Base-by-base conservation (phyloP, 2,113 vertebrate genomes). In the Psilopsiagon aymara region DNA sequence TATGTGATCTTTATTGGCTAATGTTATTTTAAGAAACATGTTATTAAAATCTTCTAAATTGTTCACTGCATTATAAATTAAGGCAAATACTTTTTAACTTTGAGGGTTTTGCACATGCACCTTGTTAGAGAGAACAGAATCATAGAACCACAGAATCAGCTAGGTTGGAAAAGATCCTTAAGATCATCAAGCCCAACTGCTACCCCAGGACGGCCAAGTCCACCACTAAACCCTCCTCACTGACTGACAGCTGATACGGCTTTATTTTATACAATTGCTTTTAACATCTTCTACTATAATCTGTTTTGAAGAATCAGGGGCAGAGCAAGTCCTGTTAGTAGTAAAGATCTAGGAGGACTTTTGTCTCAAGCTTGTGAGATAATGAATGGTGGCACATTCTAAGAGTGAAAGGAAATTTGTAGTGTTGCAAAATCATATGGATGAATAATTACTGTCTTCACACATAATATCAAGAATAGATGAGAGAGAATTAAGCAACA, bases 391-490 rank as follows among this genome's bases (percentile, higher is more conserved):
- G 75, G n/a, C 83, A 46, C n/a, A 39, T 85, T 91, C 75, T 81
- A 15, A 35, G 87, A 82, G 47, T 57, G 76, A 88, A 52, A 94
- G 52, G 53, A 94, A 76, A 77, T 70, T 33, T 46, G 76, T 47
- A 78, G 31, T 44, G 20, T 62, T 78, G 75, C 52, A 60, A 63
- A 88, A 91, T 69, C 7, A 1, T 86, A 84, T 35, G 74, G 29
- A 69, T 88, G 41, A 92, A 66, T 83, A 88, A 80, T 89, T 95
- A 79, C 92, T 96, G 86, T 49, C 88, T 57, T 66, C 18, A 69
- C 37, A 53, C 29, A 15, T 74, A 66, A 62, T 49, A 51, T 47
- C 69, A 82, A 47, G 83, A 76, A 16, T 10, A 91, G 52, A 64
- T 75, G 29, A 97, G 92, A 83, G 28, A 92, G 18, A 96, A 75